Conservation (phyloP, 2,888 invertebrate species). For the Cantharis rufa region DNA sequence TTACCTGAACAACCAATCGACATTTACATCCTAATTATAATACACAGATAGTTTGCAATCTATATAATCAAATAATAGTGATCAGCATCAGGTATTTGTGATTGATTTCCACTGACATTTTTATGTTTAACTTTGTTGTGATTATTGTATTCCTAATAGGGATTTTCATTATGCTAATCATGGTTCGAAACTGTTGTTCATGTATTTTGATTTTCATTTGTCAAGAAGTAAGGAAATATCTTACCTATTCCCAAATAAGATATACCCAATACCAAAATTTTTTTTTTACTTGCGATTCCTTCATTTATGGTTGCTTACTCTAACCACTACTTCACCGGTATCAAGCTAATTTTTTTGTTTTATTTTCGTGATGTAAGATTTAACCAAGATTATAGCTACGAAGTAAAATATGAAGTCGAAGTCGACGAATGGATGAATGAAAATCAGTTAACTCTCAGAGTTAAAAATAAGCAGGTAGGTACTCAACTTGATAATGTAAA, state of each 20-base stretch:
- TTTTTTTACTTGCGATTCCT: too few relatives aligned
- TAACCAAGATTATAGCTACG: neutral
- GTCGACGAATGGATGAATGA: neutral
- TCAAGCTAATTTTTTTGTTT: neutral
- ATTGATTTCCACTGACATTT: neutral
- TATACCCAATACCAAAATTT: too few relatives aligned
- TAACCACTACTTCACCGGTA: neutral
- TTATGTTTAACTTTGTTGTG: neutral
- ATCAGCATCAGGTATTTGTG: neutral
- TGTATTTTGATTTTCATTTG: too few relatives aligned
- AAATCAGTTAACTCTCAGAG: neutral
- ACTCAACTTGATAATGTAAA: neutral
- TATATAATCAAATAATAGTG: neutral
- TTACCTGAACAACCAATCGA: slow-evolving; percentile 32
- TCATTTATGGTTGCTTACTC: neutral
- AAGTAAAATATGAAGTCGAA: neutral
- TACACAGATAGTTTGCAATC: slow-evolving; percentile 23
- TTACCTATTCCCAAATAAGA: too few relatives aligned
- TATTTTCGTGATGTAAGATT: neutral
- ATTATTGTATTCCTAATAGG: neutral
- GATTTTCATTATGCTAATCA: neutral
- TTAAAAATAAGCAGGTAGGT: neutral
- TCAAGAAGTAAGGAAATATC: too few relatives aligned
- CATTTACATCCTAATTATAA: slow-evolving; percentile 28
- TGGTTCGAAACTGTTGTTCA: neutral